phyloP scores from a whole-genome alignment of 2,888 invertebrate genomes.

The Caenorhabditis sulstoni region DNA sequence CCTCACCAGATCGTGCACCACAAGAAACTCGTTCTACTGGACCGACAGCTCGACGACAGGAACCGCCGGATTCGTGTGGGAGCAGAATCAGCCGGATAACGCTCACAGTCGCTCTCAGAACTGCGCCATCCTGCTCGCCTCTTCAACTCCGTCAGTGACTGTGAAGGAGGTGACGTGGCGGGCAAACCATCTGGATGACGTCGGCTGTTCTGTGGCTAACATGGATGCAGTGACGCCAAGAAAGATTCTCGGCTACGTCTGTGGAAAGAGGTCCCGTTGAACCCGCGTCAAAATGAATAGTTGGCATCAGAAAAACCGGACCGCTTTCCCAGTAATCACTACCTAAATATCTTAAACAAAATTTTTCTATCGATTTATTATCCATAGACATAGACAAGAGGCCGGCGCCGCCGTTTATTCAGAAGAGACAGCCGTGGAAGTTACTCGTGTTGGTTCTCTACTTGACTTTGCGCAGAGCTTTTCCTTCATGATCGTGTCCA shows the following conservation, averaged over 20 bases:
- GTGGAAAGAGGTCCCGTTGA: neutral
- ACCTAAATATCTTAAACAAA: too few species aligned
- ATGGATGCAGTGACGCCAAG: neutral
- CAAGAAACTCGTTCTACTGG: constrained; percentile 19
- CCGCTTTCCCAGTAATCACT: too few species aligned
- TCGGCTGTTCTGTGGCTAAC: neutral
- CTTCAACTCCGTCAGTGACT: neutral
- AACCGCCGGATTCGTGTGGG: constrained; percentile 12
- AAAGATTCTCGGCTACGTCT: constrained; percentile 1
- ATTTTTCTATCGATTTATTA: too few species aligned
- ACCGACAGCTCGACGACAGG: constrained; percentile 7
- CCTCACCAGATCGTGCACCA: neutral
- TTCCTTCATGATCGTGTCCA: constrained; percentile 66
- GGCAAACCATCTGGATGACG: constrained; percentile 19
- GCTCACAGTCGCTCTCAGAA: neutral
- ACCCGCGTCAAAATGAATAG: neutral
- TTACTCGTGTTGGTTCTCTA: too few species aligned
- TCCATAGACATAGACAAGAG: too few species aligned
- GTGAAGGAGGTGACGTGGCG: neutral
- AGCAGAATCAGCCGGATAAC: constrained; percentile 18
- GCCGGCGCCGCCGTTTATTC: too few species aligned
- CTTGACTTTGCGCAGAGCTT: constrained; percentile 63
- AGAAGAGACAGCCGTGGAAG: too few species aligned
- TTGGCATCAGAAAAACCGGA: too few species aligned
- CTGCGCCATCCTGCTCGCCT: constrained; percentile 2